Conservation (phyloP, 1,140 invertebrate genomes). For the Drosophila arawakana region DNA sequence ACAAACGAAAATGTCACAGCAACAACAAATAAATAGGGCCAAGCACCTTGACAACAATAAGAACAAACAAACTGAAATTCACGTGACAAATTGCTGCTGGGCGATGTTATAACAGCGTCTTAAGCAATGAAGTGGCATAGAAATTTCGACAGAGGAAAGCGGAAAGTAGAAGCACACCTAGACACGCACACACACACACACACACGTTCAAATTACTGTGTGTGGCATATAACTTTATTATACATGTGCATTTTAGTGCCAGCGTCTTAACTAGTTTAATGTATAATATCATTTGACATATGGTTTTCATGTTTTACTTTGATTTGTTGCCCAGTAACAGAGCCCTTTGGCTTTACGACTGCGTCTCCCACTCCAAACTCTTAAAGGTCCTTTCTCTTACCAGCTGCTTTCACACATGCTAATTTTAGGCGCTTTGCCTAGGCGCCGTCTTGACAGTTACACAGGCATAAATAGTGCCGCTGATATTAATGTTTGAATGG, state of each 20-base stretch:
- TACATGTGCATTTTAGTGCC: slow-evolving; percentile 47
- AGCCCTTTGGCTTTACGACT: slow-evolving; percentile 54
- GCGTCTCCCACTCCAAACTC: background rate
- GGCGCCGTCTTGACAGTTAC: slow-evolving; percentile 28
- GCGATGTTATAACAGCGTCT: slow-evolving; percentile 50
- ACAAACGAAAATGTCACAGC: slow-evolving; percentile 42
- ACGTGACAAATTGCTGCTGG: slow-evolving; percentile 76
- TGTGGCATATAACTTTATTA: slow-evolving; percentile 61
- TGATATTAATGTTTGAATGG: too few relatives aligned
- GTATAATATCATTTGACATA: slow-evolving; percentile 81
- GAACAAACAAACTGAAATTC: slow-evolving; percentile 49
- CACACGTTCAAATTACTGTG: slow-evolving; percentile 9
- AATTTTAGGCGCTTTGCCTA: slow-evolving; percentile 21
- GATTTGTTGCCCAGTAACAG: slow-evolving; percentile 36
- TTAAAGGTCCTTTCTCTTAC: slow-evolving; percentile 21
- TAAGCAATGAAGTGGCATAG: slow-evolving; percentile 33
- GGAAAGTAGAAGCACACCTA: slow-evolving; percentile 15
- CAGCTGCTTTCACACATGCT: slow-evolving; percentile 36
- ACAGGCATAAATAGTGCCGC: background rate
- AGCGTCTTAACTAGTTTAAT: slow-evolving; percentile 79
- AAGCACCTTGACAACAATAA: slow-evolving; percentile 40
- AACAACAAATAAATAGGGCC: slow-evolving; percentile 49
- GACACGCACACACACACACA: slow-evolving; percentile 36
- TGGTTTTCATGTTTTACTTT: slow-evolving; percentile 73
- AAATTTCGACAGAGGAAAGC: too few relatives aligned